Percentiles rank a stretch among this genome's conserved stretches.
phyloP scores from a whole-genome alignment of 2,797 vertebrate genomes.

The Clarias pachynema region DNA sequence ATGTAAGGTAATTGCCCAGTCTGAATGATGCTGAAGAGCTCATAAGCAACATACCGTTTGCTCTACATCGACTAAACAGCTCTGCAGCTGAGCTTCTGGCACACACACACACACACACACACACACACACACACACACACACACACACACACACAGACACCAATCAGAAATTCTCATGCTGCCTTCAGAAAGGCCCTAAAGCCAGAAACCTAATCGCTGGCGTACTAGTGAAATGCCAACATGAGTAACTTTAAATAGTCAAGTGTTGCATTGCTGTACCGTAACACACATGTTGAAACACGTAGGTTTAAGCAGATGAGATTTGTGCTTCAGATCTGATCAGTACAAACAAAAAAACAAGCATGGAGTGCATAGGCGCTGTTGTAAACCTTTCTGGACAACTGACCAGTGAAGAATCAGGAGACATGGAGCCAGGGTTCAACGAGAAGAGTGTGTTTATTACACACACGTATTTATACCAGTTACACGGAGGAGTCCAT shows the following conservation, averaged over 20 bases:
- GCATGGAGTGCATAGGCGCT: too few relatives aligned
- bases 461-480: too few relatives aligned
- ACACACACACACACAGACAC: neutral
- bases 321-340: neutral
- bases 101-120: constrained; percentile 8
- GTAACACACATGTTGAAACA: neutral
- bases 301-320: neutral
- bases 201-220: constrained; percentile 15
- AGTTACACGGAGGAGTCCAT: too few relatives aligned
- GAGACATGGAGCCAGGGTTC: too few relatives aligned
- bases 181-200: constrained; percentile 19
- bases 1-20: neutral
- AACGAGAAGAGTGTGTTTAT: too few relatives aligned
- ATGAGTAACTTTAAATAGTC: constrained; percentile 39
- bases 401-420: too few relatives aligned
- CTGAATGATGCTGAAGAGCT: neutral
- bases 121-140: too few relatives aligned
- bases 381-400: too few relatives aligned
- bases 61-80: neutral
- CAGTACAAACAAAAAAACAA: neutral
- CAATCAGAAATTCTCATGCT: constrained; percentile 7
- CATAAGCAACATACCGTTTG: neutral
- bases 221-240: constrained; percentile 28
- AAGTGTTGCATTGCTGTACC: neutral
- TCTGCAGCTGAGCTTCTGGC: constrained; percentile 22